phyloP scores from a whole-genome alignment of 1,140 invertebrate species.

The Agrypnia vestita region DNA sequence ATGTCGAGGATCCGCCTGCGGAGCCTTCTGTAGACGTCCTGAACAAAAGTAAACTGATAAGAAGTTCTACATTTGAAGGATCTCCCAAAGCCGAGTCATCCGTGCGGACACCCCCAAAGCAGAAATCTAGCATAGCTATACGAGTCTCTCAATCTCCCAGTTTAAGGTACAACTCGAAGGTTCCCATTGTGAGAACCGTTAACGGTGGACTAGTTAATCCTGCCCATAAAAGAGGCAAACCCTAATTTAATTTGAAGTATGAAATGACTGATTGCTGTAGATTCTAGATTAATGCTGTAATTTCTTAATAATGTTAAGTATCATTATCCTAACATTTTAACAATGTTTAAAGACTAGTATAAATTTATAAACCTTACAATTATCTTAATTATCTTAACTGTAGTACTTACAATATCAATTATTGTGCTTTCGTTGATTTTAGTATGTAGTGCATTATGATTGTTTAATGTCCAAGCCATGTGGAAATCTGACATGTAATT shows the following conservation, averaged over 20 bases:
- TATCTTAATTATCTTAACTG: background rate
- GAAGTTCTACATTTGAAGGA: slow-evolving; percentile 83
- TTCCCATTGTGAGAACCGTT: slow-evolving; percentile 49
- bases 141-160: slow-evolving; percentile 59
- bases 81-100: slow-evolving; percentile 65
- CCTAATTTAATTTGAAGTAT: slow-evolving; percentile 33
- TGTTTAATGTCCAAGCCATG: background rate
- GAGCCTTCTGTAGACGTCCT: slow-evolving; percentile 63
- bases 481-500: too few species aligned
- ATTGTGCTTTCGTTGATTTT: slow-evolving; percentile 4
- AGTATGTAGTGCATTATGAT: slow-evolving; percentile 2
- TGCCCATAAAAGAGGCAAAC: slow-evolving; percentile 34
- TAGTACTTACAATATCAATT: slow-evolving; percentile 20
- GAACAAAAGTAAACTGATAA: slow-evolving; percentile 72
- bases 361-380: slow-evolving; percentile 21
- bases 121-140: slow-evolving; percentile 71
- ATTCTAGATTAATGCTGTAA: slow-evolving; percentile 27
- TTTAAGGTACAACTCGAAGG: slow-evolving; percentile 52
- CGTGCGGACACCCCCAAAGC: slow-evolving; percentile 65
- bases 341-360: slow-evolving; percentile 21
- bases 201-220: slow-evolving; percentile 19
- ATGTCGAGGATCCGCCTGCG: slow-evolving; percentile 41
- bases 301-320: slow-evolving; percentile 4
- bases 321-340: slow-evolving; percentile 14
- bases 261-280: slow-evolving; percentile 44